Evolutionary conservation across 2,113 vertebrate species (phyloP).

Genomic region (Porphyrio hochstetteri): DNA sequence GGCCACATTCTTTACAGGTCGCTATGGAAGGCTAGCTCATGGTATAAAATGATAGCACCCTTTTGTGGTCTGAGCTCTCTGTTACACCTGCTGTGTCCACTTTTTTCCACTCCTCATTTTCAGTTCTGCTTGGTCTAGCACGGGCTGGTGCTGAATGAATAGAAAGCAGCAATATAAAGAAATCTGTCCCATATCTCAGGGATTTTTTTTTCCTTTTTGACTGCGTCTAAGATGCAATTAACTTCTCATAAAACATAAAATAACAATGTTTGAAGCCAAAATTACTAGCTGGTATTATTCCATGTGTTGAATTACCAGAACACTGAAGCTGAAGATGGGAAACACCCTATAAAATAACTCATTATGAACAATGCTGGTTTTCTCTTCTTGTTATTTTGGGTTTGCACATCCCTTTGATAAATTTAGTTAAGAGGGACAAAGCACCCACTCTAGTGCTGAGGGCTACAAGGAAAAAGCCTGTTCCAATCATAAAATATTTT

Average conservation of each 20-base stretch:
- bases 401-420: constrained; percentile 46
- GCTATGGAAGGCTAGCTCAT: constrained; percentile 68
- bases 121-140: constrained; percentile 69
- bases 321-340: constrained; percentile 45
- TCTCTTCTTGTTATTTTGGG: constrained; percentile 57
- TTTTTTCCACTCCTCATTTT: neutral
- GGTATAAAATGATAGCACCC: constrained; percentile 71
- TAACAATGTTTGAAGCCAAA: constrained; percentile 60
- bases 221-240: constrained; percentile 56
- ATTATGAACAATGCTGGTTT: constrained; percentile 52
- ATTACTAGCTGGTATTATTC: constrained; percentile 63
- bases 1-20: constrained; percentile 71
- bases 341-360: constrained; percentile 70
- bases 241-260: constrained; percentile 63
- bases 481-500: constrained; percentile 61
- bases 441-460: neutral
- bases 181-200: constrained; percentile 26
- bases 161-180: constrained; percentile 56
- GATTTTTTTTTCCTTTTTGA: neutral
- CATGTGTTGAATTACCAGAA: constrained; percentile 67
- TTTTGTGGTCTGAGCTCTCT: constrained; percentile 51
- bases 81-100: constrained; percentile 67
- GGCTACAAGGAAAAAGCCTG: neutral
- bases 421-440: constrained; percentile 37
- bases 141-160: constrained; percentile 30